Evolutionary conservation across 2,888 invertebrate species (phyloP).

Genomic region (Parthenolecanium corni): DNA sequence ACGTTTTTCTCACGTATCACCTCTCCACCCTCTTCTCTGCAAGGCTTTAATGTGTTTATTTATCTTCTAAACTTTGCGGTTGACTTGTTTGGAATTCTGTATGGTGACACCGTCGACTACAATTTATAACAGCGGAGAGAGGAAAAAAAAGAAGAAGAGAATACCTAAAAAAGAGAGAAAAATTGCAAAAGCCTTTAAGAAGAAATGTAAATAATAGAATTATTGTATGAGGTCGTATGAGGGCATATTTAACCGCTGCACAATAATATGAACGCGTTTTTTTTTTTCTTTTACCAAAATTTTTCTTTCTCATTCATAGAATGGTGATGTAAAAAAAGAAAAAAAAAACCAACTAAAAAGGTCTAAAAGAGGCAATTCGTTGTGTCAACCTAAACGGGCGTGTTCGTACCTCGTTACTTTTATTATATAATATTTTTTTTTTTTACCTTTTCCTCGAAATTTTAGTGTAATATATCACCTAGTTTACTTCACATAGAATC

Average conservation of each 20-base stretch:
- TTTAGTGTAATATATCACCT: conserved; percentile 11
- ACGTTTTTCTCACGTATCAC: background rate
- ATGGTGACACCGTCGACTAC: no score
- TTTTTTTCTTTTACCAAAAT: background rate
- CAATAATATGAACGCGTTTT: background rate
- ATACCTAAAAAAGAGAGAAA: background rate
- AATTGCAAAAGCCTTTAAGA: conserved; percentile 16
- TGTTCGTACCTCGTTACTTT: conserved; percentile 18
- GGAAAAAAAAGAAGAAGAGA: background rate
- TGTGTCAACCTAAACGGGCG: conserved; percentile 28
- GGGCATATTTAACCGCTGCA: background rate
- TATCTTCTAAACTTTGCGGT: conserved; percentile 27
- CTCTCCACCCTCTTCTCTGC: background rate
- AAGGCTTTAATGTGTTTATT: conserved; percentile 22
- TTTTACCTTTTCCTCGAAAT: background rate
- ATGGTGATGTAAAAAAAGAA: no score
- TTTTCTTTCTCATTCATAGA: conserved; percentile 8
- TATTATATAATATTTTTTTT: conserved; percentile 5
- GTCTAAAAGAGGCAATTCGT: conserved; percentile 23
- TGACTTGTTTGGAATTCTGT: conserved; percentile 26
- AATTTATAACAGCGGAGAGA: background rate
- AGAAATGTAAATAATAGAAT: conserved; percentile 26
- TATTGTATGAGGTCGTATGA: background rate
- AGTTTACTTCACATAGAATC: background rate
- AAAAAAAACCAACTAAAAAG: background rate